Base-by-base conservation (phyloP, 2,797 vertebrate species). In the Lates japonicus region DNA sequence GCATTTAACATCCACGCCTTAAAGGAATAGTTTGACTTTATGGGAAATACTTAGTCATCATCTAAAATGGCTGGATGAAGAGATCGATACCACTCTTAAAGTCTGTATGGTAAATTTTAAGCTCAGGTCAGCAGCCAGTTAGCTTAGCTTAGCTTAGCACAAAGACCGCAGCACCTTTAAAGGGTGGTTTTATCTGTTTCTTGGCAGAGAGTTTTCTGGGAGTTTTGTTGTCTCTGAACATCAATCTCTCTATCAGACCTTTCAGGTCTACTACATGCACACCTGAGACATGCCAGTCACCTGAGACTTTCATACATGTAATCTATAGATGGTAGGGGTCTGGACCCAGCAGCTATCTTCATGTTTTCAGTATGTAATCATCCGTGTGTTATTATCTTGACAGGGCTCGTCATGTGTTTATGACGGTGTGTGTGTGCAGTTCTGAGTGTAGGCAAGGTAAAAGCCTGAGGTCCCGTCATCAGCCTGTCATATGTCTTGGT, bases 401-500 rank as follows among this genome's bases (percentile, higher is more conserved):
- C 78, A 76, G 74, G 55, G 25, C 72, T 74, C 37, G 5, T 66
- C 52, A 9, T 67, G n/a, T 78, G 35, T 71, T 66, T 74, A 7
- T 79, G 60, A 70, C 1, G 0, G 25, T 78, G n/a, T 63, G 67
- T 65, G 66, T 60, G 48, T 48, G 31, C 8, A 54, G 39, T 19
- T 46, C 33, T 66, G 67, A 75, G 54, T 58, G 42, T 20, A 70
- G 58, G 71, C 13, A 41, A 70, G 72, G 70, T 76, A 86, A 88
- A 89, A 82, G 78, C 76, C 68, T 37, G 48, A 51, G 70, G 55
- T 79, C 54, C 48, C 72, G 68, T 85, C 83, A 82, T 88, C 62
- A 83, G 44, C 66, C 87, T 86, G 87, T 82, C 87, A 90, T 42
- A 57, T 71, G 77, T 81, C 81, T 54, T 22, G 48, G 62, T 78